These are phyloP conservation scores for Stylophora pistillata DNA, from an alignment of 64 coral and sea anemone species.

Conservation along the genomic window DNA sequence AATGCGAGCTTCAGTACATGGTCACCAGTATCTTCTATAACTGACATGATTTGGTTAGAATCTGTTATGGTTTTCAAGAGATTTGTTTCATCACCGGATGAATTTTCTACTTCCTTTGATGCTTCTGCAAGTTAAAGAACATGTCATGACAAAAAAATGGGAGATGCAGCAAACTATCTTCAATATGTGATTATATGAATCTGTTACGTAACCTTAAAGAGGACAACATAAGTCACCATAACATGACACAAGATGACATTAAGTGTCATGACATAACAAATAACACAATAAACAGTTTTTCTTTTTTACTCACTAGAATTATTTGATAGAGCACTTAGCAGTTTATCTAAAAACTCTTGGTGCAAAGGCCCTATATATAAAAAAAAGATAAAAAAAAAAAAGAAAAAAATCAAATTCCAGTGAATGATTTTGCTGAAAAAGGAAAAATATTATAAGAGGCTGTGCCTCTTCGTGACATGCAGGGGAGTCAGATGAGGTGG, in stretches of 20 bases:
- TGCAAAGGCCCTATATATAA: not conserved
- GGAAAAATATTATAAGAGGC: too few relatives aligned
- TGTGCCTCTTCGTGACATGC: too few relatives aligned
- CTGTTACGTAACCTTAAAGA: too few relatives aligned
- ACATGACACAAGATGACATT: not conserved
- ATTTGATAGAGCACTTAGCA: not conserved
- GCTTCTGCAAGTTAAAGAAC: not conserved
- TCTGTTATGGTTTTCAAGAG: not conserved
- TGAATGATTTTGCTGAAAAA: not conserved
- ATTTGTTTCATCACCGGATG: not conserved
- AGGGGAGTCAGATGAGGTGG: too few relatives aligned
- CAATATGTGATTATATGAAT: too few relatives aligned
- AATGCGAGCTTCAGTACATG: conserved; percentile 28
- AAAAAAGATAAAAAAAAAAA: not conserved
- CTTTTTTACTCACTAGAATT: not conserved
- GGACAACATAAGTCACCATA: not conserved
- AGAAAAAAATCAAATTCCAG: not conserved
- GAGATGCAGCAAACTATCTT: too few relatives aligned
- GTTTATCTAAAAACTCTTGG: conserved; percentile 20
- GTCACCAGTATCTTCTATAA: conserved; percentile 19
- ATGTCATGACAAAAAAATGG: too few relatives aligned
- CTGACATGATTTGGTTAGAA: conserved; percentile 9
- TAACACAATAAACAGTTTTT: not conserved
- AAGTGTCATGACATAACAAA: not conserved
- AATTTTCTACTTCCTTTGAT: not conserved